These are phyloP conservation scores for Hydractinia echinata DNA, from an alignment of 30 jellyfish, hydroid and myxozoan species.

Conservation along the genomic window DNA sequence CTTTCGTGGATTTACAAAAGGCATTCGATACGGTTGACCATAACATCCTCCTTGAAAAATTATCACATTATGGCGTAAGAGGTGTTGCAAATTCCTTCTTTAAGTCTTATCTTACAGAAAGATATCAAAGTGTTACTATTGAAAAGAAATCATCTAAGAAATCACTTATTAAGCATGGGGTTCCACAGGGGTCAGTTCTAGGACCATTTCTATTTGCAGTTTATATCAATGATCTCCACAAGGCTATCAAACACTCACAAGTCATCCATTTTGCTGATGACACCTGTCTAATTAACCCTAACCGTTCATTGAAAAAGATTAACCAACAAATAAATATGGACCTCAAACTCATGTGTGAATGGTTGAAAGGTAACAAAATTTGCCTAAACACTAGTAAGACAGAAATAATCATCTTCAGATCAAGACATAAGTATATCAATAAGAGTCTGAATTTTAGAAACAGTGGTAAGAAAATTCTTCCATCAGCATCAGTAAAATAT, in stretches of 20 bases:
- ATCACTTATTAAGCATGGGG: neutral
- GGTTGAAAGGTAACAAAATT: neutral
- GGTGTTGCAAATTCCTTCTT: no score
- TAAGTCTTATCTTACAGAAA: neutral
- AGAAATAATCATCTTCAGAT: no score
- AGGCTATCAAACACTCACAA: neutral
- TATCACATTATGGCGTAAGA: no score
- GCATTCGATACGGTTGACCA: no score
- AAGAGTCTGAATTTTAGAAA: no score
- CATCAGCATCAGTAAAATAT: no score
- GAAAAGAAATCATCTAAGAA: neutral
- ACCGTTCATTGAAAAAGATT: neutral
- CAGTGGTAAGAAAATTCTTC: no score
- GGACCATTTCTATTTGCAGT: neutral
- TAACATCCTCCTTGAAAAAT: no score
- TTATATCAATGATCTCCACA: neutral
- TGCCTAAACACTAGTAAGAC: no score
- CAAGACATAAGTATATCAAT: no score
- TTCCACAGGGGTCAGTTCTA: neutral
- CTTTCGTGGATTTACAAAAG: no score
- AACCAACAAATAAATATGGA: neutral
- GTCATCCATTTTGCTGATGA: neutral
- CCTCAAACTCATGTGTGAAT: neutral
- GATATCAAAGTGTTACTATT: neutral
- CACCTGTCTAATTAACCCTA: neutral